Evolutionary conservation across 2,797 vertebrate species (phyloP), one percentile per base, ranked within the genome.

Genomic region (Brotula barbata): DNA sequence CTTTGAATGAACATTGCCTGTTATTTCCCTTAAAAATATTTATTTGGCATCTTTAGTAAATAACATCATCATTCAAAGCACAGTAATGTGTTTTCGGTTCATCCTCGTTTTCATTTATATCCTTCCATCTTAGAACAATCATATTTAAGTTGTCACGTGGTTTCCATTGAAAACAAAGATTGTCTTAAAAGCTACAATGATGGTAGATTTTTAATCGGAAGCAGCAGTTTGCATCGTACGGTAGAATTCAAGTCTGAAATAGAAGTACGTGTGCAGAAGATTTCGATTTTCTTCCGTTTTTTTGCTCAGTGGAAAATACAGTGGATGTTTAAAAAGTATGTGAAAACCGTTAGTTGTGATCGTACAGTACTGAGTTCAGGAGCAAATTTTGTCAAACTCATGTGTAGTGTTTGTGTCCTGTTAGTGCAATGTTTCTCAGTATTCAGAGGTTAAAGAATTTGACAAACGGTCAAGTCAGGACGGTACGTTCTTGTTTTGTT

Each of bases 1-100:
- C 15, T 5, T 37, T 37, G 2, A 37, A 14, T 37, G 11, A 37
- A n/a, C n/a, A n/a, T n/a, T n/a, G 1, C 9, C n/a, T 21, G 8
- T 1, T 17, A 36, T 66, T 71, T 61, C 25, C 4, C 64, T 34
- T 13, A 56, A 76, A 79, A 68, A 37, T 39, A 59, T 81, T 66
- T 81, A 83, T 79, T 85, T 73, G 25, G 25, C 25, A 28, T 28
- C 25, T 28, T 28, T 9, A 67, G 43, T 64, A 58, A 68, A 64
- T 70, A 68, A 72, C 69, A 34, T 62, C 19, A 64, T 19, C 43
- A 13, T 48, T 65, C 40, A 40, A 58, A 22, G n/a, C 54, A 65
- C 50, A 73, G 6, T 28, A 28, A 28, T n/a, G n/a, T 28, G n/a
- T 21, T 20, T 44, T 19, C 19, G 12, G 19, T 44, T 10, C 8